These are phyloP conservation scores for Gadopsis bispinosus DNA, from an alignment of 2,797 vertebrate species.

Conservation along the genomic window DNA sequence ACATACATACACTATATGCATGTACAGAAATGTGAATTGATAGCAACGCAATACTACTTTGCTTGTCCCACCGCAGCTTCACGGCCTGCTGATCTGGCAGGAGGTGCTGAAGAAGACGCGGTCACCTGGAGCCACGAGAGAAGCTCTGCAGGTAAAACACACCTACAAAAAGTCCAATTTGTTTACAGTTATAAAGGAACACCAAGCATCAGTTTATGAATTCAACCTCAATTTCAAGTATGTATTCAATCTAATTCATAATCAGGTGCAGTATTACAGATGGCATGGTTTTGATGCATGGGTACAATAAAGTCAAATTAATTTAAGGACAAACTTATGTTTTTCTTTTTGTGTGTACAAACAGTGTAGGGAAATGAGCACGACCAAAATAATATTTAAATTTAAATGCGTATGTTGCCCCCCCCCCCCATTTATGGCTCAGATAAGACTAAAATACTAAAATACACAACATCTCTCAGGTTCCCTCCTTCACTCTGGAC, in stretches of 20 bases:
- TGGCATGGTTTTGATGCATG: too few species aligned
- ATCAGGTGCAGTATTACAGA: too few species aligned
- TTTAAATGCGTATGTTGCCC: too few species aligned
- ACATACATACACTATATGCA: not conserved
- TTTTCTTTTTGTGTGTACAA: too few species aligned
- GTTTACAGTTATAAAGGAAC: not conserved
- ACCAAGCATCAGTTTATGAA: not conserved
- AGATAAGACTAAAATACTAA: too few species aligned
- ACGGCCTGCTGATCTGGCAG: conserved; percentile 93
- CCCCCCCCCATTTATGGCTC: not conserved
- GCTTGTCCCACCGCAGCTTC: conserved; percentile 81
- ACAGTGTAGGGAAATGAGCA: too few species aligned
- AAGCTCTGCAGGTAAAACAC: conserved; percentile 90
- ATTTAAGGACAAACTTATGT: too few species aligned
- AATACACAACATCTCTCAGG: conserved; percentile 75
- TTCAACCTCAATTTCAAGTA: not conserved
- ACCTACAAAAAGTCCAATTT: not conserved
- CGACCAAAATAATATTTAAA: too few species aligned
- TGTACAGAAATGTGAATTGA: not conserved
- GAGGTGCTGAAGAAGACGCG: conserved; percentile 91
- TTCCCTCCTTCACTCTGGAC: conserved; percentile 89
- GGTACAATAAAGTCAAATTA: too few species aligned
- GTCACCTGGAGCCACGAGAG: conserved; percentile 97
- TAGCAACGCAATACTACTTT: not conserved
- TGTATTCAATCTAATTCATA: not conserved